phyloP scores from a whole-genome alignment of 2,888 invertebrate species.

The Cephus nigrinus region DNA sequence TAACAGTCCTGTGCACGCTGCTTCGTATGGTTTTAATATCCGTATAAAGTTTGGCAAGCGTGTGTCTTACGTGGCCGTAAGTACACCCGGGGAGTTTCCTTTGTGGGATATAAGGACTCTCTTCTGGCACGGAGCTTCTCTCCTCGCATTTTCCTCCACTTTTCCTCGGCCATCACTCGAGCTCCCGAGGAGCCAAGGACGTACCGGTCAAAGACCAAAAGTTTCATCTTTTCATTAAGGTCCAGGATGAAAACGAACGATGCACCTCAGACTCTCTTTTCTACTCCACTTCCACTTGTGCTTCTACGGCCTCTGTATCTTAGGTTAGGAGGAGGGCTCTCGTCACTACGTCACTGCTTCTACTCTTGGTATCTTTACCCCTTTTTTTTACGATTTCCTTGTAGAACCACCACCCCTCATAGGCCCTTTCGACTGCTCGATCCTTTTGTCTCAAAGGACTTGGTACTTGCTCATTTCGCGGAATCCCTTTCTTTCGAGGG shows the following conservation, averaged over 20 bases:
- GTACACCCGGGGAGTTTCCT: slow-evolving; percentile 22
- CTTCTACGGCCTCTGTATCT: too few species aligned
- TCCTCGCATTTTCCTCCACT: slow-evolving; percentile 25
- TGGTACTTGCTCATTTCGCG: slow-evolving; percentile 58
- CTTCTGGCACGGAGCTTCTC: slow-evolving; percentile 24
- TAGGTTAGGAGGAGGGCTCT: neutral
- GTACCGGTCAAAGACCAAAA: slow-evolving; percentile 48
- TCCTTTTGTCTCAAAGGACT: slow-evolving; percentile 61
- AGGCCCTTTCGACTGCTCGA: slow-evolving; percentile 34
- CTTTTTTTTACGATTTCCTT: slow-evolving; percentile 16
- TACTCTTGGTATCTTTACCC: slow-evolving; percentile 32
- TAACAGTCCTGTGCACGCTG: too few species aligned
- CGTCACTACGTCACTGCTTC: slow-evolving; percentile 18
- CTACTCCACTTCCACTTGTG: slow-evolving; percentile 16
- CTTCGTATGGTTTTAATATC: too few species aligned
- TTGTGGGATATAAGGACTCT: slow-evolving; percentile 43
- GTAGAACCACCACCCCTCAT: slow-evolving; percentile 21
- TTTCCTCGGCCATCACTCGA: slow-evolving; percentile 32
- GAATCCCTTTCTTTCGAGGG: slow-evolving; percentile 37
- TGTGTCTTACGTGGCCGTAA: too few species aligned
- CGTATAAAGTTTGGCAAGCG: too few species aligned
- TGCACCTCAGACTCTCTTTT: slow-evolving; percentile 40
- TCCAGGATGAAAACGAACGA: slow-evolving; percentile 34
- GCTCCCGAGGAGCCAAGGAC: slow-evolving; percentile 24
- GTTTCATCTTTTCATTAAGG: slow-evolving; percentile 50